Percentiles rank a stretch among this genome's conserved stretches.
These are phyloP conservation scores for Zelostemma sp. DNA, from an alignment of 1,140 invertebrate genomes.

Conservation along the genomic window DNA sequence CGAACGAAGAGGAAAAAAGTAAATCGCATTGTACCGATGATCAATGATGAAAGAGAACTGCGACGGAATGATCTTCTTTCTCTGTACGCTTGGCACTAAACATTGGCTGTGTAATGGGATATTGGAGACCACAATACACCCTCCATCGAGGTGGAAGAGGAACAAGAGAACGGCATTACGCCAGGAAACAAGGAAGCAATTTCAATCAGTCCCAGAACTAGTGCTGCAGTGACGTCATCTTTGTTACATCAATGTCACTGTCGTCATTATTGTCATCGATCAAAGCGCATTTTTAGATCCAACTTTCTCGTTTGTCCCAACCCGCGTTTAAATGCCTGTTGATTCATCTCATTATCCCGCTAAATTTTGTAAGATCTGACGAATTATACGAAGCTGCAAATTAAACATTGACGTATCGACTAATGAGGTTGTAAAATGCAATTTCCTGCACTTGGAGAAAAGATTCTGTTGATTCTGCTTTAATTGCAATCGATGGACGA, in stretches of 20 bases:
- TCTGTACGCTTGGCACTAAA: slow-evolving; percentile 54
- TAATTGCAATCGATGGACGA: too few species aligned
- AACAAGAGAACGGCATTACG: slow-evolving; percentile 68
- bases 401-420: too few species aligned
- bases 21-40: slow-evolving; percentile 29
- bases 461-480: too few species aligned
- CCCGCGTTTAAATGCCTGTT: too few species aligned
- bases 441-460: too few species aligned
- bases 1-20: not conserved
- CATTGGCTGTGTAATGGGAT: slow-evolving; percentile 64
- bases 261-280: slow-evolving; percentile 30
- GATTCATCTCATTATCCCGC: too few species aligned
- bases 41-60: slow-evolving; percentile 33
- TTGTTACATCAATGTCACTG: slow-evolving; percentile 43
- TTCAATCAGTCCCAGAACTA: slow-evolving; percentile 52
- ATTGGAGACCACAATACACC: slow-evolving; percentile 63
- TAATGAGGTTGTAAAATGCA: too few species aligned
- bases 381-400: too few species aligned
- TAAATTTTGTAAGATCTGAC: too few species aligned
- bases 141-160: slow-evolving; percentile 66
- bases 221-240: slow-evolving; percentile 41
- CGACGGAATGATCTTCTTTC: slow-evolving; percentile 38
- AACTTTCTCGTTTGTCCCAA: too few species aligned
- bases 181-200: slow-evolving; percentile 58
- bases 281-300: too few species aligned